Conservation (phyloP, 2,888 invertebrate species). For the Watsonalla binaria region DNA sequence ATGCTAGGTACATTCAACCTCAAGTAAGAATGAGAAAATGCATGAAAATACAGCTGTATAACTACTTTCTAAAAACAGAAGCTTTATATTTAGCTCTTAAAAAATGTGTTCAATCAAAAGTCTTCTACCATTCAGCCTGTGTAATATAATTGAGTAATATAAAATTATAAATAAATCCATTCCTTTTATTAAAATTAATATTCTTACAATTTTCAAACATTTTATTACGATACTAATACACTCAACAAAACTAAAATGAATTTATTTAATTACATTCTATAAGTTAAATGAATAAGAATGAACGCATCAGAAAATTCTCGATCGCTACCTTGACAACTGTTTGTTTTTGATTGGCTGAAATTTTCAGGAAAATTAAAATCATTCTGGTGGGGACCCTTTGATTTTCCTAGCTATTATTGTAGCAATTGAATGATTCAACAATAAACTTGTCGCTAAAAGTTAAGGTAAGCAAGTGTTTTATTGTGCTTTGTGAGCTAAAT, state of each 20-base stretch:
- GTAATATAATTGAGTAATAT: too few species aligned
- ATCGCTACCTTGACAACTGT: slow-evolving; percentile 63
- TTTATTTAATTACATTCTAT: background rate
- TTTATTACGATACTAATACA: background rate
- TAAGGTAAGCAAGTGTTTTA: background rate
- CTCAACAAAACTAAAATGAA: background rate
- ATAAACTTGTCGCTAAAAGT: background rate
- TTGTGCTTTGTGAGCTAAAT: too few species aligned
- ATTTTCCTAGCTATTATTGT: background rate
- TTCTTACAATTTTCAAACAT: too few species aligned
- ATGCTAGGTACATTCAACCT: background rate
- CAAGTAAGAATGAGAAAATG: background rate
- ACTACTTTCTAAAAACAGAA: background rate
- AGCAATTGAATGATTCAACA: background rate
- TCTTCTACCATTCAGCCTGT: background rate
- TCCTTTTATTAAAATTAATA: too few species aligned
- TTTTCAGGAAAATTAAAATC: slow-evolving; percentile 49
- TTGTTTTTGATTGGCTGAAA: slow-evolving; percentile 71
- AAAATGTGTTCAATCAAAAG: background rate
- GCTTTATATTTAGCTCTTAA: background rate
- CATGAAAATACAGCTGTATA: background rate
- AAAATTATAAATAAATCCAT: too few species aligned
- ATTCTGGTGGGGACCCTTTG: slow-evolving; percentile 12
- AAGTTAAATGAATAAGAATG: slow-evolving; percentile 13
- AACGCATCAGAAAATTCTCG: slow-evolving; percentile 50